phyloP scores from a whole-genome alignment of 2,888 invertebrate species.

The Epinotia bilunana region DNA sequence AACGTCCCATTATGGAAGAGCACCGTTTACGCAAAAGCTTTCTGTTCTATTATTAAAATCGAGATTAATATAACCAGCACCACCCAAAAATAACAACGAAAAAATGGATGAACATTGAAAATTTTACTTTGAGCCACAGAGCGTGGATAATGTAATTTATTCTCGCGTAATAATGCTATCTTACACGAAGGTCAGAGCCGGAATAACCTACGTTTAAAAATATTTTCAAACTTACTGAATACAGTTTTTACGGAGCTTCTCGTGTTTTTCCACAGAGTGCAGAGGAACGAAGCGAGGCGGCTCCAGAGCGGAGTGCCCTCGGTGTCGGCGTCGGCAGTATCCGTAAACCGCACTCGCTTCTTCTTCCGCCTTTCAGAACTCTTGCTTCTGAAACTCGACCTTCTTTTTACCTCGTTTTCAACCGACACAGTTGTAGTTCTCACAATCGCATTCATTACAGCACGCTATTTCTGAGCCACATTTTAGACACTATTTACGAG shows the following conservation, averaged over 20 bases:
- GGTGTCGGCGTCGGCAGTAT: constrained; percentile 55
- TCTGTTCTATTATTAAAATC: constrained; percentile 34
- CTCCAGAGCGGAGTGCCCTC: constrained; percentile 63
- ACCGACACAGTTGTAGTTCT: constrained; percentile 29
- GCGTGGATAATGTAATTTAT: constrained; percentile 54
- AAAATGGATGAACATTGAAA: constrained; percentile 52
- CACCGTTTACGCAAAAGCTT: constrained; percentile 6
- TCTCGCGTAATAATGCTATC: constrained; percentile 51
- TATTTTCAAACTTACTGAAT: constrained; percentile 66
- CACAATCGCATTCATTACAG: constrained; percentile 28
- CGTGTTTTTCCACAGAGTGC: constrained; percentile 69
- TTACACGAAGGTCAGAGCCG: constrained; percentile 51
- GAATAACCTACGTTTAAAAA: constrained; percentile 45
- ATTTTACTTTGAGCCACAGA: constrained; percentile 50
- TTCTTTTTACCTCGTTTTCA: constrained; percentile 66
- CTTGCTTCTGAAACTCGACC: constrained; percentile 70
- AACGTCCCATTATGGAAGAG: background rate
- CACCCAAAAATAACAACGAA: constrained; percentile 49
- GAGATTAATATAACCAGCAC: constrained; percentile 38
- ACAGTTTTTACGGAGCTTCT: constrained; percentile 62
- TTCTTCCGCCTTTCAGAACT: constrained; percentile 60
- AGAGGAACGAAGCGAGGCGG: constrained; percentile 67
- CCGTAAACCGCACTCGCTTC: constrained; percentile 75
- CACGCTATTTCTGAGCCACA: background rate
- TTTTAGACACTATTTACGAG: constrained; percentile 14